phyloP scores from a whole-genome alignment of 2,888 invertebrate species.

The Pecten maximus region DNA sequence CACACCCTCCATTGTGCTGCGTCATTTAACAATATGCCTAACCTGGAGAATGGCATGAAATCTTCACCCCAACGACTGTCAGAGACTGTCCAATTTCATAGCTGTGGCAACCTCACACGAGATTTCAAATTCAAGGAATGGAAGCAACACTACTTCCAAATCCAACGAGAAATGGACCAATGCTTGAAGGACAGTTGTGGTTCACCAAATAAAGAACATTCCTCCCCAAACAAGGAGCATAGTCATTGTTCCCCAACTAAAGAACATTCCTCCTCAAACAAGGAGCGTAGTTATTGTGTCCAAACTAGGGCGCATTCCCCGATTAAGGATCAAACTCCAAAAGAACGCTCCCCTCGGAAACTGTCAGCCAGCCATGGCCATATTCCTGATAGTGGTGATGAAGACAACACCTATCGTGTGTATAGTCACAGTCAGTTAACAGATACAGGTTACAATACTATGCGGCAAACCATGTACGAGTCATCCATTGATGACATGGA shows the following conservation, averaged over 20 bases:
- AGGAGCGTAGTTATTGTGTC: neutral
- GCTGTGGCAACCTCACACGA: conserved; percentile 56
- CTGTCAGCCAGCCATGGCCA: neutral
- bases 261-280: neutral
- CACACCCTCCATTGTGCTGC: neutral
- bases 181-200: conserved; percentile 59
- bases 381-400: neutral
- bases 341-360: neutral
- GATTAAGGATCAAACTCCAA: neutral
- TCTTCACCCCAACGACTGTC: neutral
- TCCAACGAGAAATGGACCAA: conserved; percentile 76
- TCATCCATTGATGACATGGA: conserved; percentile 40
- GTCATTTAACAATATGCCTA: neutral
- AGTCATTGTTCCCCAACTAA: neutral
- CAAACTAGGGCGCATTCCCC: neutral
- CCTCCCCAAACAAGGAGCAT: neutral
- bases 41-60: neutral
- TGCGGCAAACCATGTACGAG: neutral
- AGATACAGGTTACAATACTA: neutral
- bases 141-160: conserved; percentile 74
- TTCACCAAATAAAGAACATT: conserved; percentile 33
- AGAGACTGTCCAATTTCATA: conserved; percentile 59
- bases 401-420: neutral
- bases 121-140: conserved; percentile 73
- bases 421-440: neutral